These are phyloP conservation scores for Caenorhabditis inopinata DNA, from an alignment of 1,140 invertebrate genomes.

Conservation along the genomic window DNA sequence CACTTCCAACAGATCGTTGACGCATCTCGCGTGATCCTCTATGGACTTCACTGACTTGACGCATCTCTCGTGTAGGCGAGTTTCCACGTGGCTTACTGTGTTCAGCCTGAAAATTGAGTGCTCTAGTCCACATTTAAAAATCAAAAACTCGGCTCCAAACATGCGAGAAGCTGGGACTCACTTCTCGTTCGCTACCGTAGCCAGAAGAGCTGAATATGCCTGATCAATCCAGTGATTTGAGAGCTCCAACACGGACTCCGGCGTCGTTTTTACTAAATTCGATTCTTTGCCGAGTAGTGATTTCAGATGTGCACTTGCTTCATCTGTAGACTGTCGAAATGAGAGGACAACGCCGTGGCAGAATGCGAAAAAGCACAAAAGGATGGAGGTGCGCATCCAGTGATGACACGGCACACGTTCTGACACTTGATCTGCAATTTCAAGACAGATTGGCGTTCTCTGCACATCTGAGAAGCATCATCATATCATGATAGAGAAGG, in stretches of 20 bases:
- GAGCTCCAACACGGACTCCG: neutral
- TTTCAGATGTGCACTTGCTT: neutral
- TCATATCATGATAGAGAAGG: no score
- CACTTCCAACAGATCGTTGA: neutral
- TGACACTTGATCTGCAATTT: no score
- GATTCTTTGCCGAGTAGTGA: neutral
- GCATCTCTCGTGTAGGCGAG: neutral
- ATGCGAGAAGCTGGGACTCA: no score
- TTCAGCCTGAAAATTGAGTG: neutral
- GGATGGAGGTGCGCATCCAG: no score
- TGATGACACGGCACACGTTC: no score
- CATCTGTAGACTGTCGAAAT: neutral
- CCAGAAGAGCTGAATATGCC: neutral
- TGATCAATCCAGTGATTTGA: constrained; percentile 6
- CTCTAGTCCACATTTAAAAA: neutral
- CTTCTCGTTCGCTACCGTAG: neutral
- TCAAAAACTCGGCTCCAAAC: no score
- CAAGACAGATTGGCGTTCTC: no score
- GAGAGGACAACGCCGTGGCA: neutral
- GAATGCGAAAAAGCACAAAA: no score
- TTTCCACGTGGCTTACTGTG: neutral
- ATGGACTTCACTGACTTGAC: neutral
- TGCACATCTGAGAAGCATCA: no score
- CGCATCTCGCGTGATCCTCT: neutral
- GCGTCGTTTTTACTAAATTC: neutral